phyloP scores from a whole-genome alignment of 2,797 vertebrate species.

The Anabas testudineus region DNA sequence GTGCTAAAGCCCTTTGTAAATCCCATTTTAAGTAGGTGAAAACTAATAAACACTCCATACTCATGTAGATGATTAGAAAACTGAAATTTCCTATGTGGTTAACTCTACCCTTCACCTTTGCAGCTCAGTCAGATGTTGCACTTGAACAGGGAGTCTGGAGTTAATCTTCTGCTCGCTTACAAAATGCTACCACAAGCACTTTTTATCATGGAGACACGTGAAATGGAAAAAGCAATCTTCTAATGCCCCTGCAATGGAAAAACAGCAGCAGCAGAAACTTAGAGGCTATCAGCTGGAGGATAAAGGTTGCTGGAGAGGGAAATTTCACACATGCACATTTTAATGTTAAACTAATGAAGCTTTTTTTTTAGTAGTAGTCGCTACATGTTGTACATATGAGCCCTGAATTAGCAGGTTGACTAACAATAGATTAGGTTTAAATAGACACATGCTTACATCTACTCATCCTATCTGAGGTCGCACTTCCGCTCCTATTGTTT shows the following conservation, averaged over 20 bases:
- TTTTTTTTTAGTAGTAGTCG: slow-evolving; percentile 27
- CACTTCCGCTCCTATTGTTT: slow-evolving; percentile 29
- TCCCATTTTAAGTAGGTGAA: background rate
- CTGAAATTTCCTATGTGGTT: background rate
- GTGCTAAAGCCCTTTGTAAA: background rate
- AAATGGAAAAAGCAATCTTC: slow-evolving; percentile 68
- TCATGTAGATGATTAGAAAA: slow-evolving; percentile 16
- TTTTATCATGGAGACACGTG: slow-evolving; percentile 47
- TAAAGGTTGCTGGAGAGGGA: slow-evolving; percentile 52
- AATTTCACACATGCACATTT: slow-evolving; percentile 46
- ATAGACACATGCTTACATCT: slow-evolving; percentile 12
- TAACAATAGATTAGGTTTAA: slow-evolving; percentile 27
- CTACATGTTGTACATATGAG: slow-evolving; percentile 14
- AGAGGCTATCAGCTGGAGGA: slow-evolving; percentile 44
- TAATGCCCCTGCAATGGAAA: slow-evolving; percentile 46
- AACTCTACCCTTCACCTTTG: slow-evolving; percentile 33
- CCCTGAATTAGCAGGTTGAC: slow-evolving; percentile 16
- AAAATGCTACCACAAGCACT: slow-evolving; percentile 69
- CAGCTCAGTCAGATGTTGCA: slow-evolving; percentile 29
- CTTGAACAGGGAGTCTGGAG: slow-evolving; percentile 17
- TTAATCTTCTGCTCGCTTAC: slow-evolving; percentile 61
- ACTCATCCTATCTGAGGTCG: slow-evolving; percentile 29
- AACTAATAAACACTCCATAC: no score
- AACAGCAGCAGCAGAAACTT: slow-evolving; percentile 42
- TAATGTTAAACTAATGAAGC: slow-evolving; percentile 55